Evolutionary conservation across 2,797 vertebrate species (phyloP).

Genomic region (Anabacerthia variegaticeps): DNA sequence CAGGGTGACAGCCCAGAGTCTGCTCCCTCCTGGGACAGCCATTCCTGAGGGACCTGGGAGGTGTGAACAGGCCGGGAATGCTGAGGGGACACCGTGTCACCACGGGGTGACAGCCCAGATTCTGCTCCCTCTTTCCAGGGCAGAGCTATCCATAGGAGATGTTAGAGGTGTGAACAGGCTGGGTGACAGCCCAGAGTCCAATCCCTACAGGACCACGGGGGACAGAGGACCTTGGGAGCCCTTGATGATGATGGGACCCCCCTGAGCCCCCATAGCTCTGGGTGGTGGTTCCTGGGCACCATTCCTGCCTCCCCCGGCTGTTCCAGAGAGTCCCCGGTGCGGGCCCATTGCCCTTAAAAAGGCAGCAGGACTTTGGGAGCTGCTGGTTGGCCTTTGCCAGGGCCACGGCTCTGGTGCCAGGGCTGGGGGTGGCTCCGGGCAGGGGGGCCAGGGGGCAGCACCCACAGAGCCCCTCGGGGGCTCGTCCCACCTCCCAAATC

Average conservation of each 20-base stretch:
- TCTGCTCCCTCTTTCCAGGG: too few relatives aligned
- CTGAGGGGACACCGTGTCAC: neutral
- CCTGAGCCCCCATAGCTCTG: accelerated
- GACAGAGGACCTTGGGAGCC: neutral
- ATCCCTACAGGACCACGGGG: neutral
- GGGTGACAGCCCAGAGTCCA: neutral
- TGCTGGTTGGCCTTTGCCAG: neutral
- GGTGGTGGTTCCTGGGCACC: neutral
- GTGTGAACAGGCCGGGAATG: accelerated
- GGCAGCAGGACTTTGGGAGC: constrained; percentile 7
- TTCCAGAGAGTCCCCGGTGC: accelerated
- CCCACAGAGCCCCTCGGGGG: accelerated
- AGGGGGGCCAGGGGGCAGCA: too few relatives aligned
- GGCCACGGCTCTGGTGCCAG: neutral
- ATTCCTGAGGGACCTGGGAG: accelerated
- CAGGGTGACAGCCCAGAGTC: too few relatives aligned
- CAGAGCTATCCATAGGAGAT: neutral
- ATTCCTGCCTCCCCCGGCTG: neutral
- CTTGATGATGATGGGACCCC: neutral
- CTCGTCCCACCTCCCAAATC: neutral
- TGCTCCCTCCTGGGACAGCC: neutral
- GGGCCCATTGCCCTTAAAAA: constrained; percentile 34
- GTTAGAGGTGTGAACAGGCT: accelerated
- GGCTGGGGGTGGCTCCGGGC: neutral
- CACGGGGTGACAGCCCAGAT: too few relatives aligned